Percentiles rank a stretch among this genome's conserved stretches.
phyloP scores from a whole-genome alignment of 2,113 vertebrate genomes.

The Campylomormyrus numenius region DNA sequence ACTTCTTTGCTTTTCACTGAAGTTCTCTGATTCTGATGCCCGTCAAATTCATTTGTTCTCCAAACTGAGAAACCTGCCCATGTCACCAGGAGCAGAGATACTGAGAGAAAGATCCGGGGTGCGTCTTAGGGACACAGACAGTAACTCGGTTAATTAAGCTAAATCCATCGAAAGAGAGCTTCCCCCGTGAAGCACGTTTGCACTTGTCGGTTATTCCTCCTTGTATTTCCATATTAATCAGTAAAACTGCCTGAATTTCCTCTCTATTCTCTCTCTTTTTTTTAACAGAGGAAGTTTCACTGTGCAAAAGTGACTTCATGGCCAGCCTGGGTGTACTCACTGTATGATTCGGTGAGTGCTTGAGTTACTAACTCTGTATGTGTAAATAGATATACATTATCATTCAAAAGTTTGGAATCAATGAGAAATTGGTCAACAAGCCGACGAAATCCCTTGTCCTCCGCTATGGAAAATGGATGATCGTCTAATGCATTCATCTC shows the following conservation, averaged over 20 bases:
- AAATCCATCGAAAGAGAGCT: not conserved
- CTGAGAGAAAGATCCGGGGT: not conserved
- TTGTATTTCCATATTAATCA: not conserved
- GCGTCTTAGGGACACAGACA: not conserved
- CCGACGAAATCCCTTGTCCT: not conserved
- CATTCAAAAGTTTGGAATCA: not conserved
- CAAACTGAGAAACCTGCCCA: not conserved
- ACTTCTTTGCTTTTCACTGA: not conserved
- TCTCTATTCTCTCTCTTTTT: conserved; percentile 21
- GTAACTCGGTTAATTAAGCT: not conserved
- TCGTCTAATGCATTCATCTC: not conserved
- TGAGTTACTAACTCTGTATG: not conserved
- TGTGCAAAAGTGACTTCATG: conserved; percentile 90
- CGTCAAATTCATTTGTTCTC: not conserved
- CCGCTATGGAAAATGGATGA: not conserved
- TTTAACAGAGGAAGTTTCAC: conserved; percentile 80
- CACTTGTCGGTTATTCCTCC: not conserved
- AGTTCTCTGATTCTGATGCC: not conserved
- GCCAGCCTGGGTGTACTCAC: conserved; percentile 91
- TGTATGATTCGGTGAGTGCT: conserved; percentile 90
- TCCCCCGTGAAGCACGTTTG: not conserved
- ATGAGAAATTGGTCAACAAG: not conserved
- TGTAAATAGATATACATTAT: not conserved
- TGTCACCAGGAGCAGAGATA: not conserved
- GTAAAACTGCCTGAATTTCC: not conserved